Evolutionary conservation across 2,113 vertebrate genomes (phyloP).

Genomic region (Tiliqua scincoides): DNA sequence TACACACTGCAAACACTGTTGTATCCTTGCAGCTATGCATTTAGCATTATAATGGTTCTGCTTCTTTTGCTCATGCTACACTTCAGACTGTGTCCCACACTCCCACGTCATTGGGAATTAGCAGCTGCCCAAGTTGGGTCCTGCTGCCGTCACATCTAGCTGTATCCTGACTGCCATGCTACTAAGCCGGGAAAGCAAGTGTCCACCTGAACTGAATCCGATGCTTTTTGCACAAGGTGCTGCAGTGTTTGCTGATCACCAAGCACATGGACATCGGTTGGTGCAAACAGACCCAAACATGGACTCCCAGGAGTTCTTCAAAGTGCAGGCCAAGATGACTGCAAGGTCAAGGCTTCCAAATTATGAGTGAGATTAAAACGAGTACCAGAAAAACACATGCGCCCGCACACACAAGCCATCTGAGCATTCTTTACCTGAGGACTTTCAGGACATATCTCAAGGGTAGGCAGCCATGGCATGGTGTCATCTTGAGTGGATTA

Average conservation of each 20-base stretch:
- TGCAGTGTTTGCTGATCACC: not conserved
- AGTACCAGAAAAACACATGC: no score
- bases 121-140: not conserved
- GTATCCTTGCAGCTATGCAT: no score
- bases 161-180: not conserved
- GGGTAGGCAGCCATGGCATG: not conserved
- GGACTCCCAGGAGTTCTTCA: not conserved
- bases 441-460: not conserved
- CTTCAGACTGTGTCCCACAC: no score
- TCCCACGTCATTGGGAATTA: no score
- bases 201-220: not conserved
- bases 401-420: no score
- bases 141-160: not conserved
- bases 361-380: not conserved
- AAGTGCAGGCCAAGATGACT: not conserved
- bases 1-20: no score
- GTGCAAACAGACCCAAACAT: not conserved
- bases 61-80: no score
- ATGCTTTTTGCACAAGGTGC: not conserved
- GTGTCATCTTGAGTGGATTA: conserved; percentile 9
- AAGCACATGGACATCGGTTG: not conserved
- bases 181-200: not conserved
- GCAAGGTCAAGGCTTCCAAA: not conserved
- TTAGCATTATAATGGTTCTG: no score
- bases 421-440: not conserved